A percentile compares a stretch with the other conserved stretches of the same genome.
Evolutionary conservation across 2,113 vertebrate genomes (phyloP).

Genomic region (Ptyas mucosa): DNA sequence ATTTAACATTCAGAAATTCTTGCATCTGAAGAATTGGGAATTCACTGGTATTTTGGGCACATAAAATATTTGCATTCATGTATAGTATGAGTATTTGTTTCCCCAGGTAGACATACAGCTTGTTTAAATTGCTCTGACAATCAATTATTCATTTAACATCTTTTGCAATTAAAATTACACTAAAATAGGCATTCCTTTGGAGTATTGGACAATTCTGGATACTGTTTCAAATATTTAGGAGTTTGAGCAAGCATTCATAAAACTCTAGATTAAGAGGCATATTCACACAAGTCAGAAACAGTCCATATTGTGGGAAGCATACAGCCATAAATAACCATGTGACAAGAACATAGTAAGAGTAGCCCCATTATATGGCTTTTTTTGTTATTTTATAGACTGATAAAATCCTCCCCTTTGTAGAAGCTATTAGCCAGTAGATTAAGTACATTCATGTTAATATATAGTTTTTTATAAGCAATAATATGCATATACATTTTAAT

Average conservation of each 20-base stretch:
- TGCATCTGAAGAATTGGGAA: background rate
- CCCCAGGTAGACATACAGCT: background rate
- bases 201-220: background rate
- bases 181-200: background rate
- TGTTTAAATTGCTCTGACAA: background rate
- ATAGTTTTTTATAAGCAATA: no score
- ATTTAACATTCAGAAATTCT: background rate
- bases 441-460: no score
- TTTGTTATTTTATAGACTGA: no score
- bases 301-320: background rate
- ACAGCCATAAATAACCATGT: background rate
- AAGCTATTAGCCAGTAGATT: no score
- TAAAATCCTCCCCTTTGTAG: no score
- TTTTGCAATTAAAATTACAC: background rate
- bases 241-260: background rate
- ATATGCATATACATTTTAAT: no score
- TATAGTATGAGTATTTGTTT: background rate
- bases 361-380: no score
- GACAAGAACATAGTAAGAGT: no score
- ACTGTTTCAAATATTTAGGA: background rate
- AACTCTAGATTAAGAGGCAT: background rate
- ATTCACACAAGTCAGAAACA: background rate
- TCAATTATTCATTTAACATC: background rate
- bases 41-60: background rate
- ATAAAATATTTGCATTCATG: background rate